phyloP scores from a whole-genome alignment of 2,113 vertebrate species.

The Cololabis saira region DNA sequence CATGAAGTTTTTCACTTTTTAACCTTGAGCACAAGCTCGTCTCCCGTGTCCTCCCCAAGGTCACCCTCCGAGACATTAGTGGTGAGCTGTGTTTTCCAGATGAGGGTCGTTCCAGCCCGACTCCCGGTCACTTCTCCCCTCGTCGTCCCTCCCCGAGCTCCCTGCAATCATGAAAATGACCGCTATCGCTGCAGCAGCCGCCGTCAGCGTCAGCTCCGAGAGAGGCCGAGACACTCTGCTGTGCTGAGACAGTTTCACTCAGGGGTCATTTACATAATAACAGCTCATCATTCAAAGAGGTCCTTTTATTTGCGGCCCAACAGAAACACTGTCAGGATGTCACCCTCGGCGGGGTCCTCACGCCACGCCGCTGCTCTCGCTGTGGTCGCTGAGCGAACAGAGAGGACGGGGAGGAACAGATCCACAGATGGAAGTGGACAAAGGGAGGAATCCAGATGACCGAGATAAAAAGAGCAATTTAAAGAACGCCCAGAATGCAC shows the following conservation, averaged over 20 bases:
- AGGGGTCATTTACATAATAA: slow-evolving; percentile 96
- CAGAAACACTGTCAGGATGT: slow-evolving; percentile 93
- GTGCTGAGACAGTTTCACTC: slow-evolving; percentile 87
- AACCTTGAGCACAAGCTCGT: slow-evolving; percentile 41
- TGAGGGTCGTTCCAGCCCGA: slow-evolving; percentile 63
- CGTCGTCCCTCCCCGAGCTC: slow-evolving; percentile 70
- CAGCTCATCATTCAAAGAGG: slow-evolving; percentile 88
- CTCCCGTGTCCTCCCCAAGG: slow-evolving; percentile 33
- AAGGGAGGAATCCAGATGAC: slow-evolving; percentile 17
- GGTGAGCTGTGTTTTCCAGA: slow-evolving; percentile 35
- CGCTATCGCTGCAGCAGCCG: slow-evolving; percentile 82
- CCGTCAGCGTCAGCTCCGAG: slow-evolving; percentile 61
- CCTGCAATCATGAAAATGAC: slow-evolving; percentile 96
- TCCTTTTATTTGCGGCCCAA: slow-evolving; percentile 92
- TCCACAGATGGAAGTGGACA: slow-evolving; percentile 14
- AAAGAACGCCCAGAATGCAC: slow-evolving; percentile 4
- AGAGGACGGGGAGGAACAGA: neutral
- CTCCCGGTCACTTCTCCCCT: slow-evolving; percentile 30
- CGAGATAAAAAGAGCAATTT: neutral
- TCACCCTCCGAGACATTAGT: slow-evolving; percentile 14
- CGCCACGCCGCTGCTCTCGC: slow-evolving; percentile 69
- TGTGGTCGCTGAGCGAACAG: neutral
- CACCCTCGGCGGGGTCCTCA: slow-evolving; percentile 86
- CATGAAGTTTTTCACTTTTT: slow-evolving; percentile 13
- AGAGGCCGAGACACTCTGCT: slow-evolving; percentile 84